These are phyloP conservation scores for Anhinga anhinga DNA, from an alignment of 2,113 vertebrate genomes.

Conservation along the genomic window DNA sequence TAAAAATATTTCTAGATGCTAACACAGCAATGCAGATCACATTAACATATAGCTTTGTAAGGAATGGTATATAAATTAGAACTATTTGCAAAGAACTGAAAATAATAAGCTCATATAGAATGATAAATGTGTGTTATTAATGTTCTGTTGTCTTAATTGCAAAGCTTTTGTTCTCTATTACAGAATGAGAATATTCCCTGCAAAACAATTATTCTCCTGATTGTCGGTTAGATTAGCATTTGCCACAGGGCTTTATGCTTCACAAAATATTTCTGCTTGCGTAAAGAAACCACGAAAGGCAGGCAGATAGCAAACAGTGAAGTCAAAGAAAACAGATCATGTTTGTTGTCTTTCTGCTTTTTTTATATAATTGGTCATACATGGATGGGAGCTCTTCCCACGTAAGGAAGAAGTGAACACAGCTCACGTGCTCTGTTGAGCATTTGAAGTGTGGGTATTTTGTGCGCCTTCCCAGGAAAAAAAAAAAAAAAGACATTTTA, in stretches of 20 bases:
- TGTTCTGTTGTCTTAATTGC: slow-evolving; percentile 64
- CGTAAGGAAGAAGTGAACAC: neutral
- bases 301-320: neutral
- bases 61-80: slow-evolving; percentile 54
- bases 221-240: slow-evolving; percentile 63
- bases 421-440: neutral
- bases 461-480: neutral
- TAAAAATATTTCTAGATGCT: slow-evolving; percentile 29
- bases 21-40: slow-evolving; percentile 1
- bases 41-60: slow-evolving; percentile 40
- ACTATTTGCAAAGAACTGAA: slow-evolving; percentile 44
- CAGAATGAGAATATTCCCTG: slow-evolving; percentile 54
- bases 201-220: slow-evolving; percentile 66
- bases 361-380: neutral
- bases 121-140: slow-evolving; percentile 68
- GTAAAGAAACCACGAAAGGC: slow-evolving; percentile 9
- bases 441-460: neutral
- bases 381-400: neutral
- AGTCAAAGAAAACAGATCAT: slow-evolving; percentile 11
- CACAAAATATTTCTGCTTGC: slow-evolving; percentile 55
- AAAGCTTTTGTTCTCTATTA: slow-evolving; percentile 56
- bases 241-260: slow-evolving; percentile 53
- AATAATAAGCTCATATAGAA: slow-evolving; percentile 64
- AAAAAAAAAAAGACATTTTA: neutral
- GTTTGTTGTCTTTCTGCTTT: neutral